Base-by-base conservation (phyloP, 2,797 vertebrate genomes). In the Prionace glauca region DNA sequence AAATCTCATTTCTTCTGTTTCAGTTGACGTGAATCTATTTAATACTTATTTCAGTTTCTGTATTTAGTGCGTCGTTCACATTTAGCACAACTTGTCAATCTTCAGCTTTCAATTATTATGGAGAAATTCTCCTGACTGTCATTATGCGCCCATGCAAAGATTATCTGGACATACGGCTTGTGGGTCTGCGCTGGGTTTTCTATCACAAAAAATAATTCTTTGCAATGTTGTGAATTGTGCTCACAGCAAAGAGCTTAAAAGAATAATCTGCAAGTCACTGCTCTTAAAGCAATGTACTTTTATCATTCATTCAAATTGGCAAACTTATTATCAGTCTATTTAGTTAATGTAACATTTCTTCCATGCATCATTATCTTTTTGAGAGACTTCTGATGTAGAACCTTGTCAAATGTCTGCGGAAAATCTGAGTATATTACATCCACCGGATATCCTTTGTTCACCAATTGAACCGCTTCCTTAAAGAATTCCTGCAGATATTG, bases 371-470 rank as follows among this genome's bases (percentile, higher is more conserved):
- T 92, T 92, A 92, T 92, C 62, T 92, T 69, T 45, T 41, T 92
- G 10, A 69, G 65, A 67, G 67, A 32, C 65, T 20, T 92, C 18
- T 92, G 20, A 92, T 69, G 65, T 41, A 41, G 65, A 92, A 92
- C 26, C 18, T 91, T 91, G 62, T 69, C n/a, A 41, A 92, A 92
- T 41, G 62, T 20, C 62, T 24, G 20, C 41, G 36, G 20, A 69
- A 69, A 69, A 41, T 41, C 16, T 69, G 62, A 92, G 90, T 24
- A 69, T 92, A 69, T 92, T 69, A 67, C 62, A 69, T 92, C 62
- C n/a, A 92, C 62, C 8, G 41, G 62, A 92, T 67, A 69, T 92
- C 90, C 62, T 69, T 92, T 92, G 65, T 92, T 92, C 90, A 67
- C n/a, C n/a, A 69, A 92, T 92, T 92, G 62, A 92, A 10, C 56